These are phyloP conservation scores for Bovichtus diacanthus DNA, from an alignment of 2,797 vertebrate species.

Conservation along the genomic window DNA sequence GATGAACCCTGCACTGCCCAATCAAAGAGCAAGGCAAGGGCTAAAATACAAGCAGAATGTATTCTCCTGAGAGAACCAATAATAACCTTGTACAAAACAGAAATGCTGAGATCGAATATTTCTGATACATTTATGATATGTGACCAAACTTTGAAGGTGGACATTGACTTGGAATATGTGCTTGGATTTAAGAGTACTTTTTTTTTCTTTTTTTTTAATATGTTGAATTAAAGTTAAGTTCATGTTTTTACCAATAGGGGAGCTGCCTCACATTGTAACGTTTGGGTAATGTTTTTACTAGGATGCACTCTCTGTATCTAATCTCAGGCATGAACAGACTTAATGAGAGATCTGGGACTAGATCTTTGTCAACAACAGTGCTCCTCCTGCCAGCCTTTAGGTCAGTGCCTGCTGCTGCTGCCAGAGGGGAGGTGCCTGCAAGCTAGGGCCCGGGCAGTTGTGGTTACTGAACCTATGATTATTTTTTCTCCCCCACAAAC, in stretches of 20 bases:
- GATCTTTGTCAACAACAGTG: slow-evolving; percentile 74
- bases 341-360: slow-evolving; percentile 80
- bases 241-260: slow-evolving; percentile 61
- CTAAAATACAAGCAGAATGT: slow-evolving; percentile 5
- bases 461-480: slow-evolving; percentile 75
- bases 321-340: slow-evolving; percentile 72
- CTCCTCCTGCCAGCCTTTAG: slow-evolving; percentile 70
- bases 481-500: slow-evolving; percentile 72
- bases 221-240: slow-evolving; percentile 24
- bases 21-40: slow-evolving; percentile 18
- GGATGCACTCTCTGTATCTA: slow-evolving; percentile 59
- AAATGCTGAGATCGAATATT: slow-evolving; percentile 27
- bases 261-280: slow-evolving; percentile 42
- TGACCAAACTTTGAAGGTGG: slow-evolving; percentile 1
- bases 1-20: slow-evolving; percentile 50
- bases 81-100: slow-evolving; percentile 18
- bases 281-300: slow-evolving; percentile 52
- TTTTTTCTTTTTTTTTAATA: no score
- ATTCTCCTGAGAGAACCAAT: slow-evolving; percentile 19
- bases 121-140: slow-evolving; percentile 17
- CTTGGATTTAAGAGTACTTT: not conserved
- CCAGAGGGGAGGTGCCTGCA: slow-evolving; percentile 71
- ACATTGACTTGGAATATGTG: not conserved
- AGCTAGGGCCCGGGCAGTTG: slow-evolving; percentile 62
- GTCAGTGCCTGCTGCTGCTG: slow-evolving; percentile 64